phyloP scores from a whole-genome alignment of 2,888 invertebrate genomes.

The Sinelater perroti region DNA sequence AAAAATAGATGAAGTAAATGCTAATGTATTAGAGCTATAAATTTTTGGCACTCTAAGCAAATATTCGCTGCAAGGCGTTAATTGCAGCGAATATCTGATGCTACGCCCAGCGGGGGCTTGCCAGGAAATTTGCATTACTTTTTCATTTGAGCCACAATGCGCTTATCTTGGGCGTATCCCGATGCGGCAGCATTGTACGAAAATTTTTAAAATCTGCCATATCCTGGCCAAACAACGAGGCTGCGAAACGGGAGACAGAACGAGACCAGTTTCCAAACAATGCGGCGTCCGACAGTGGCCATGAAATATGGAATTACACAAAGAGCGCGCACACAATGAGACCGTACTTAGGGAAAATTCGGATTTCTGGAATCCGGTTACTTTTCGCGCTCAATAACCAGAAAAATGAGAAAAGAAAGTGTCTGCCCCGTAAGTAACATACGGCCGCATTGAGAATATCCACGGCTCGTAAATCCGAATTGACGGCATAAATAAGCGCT shows the following conservation, averaged over 20 bases:
- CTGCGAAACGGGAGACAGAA: constrained; percentile 35
- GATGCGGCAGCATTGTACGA: constrained; percentile 3
- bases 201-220: constrained; percentile 7
- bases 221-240: constrained; percentile 4
- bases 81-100: too few relatives aligned
- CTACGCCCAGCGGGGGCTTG: not conserved
- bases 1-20: too few relatives aligned
- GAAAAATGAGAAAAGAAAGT: constrained; percentile 48
- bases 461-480: constrained; percentile 42
- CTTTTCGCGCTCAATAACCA: constrained; percentile 51
- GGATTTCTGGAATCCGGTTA: constrained; percentile 51
- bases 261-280: constrained; percentile 43
- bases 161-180: not conserved
- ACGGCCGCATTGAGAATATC: constrained; percentile 28
- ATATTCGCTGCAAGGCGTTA: too few relatives aligned
- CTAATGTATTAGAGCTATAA: too few relatives aligned
- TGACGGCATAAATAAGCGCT: constrained; percentile 43
- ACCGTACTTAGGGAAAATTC: constrained; percentile 47
- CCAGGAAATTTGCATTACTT: constrained; percentile 24
- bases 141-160: constrained; percentile 26
- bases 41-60: too few relatives aligned
- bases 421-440: constrained; percentile 42
- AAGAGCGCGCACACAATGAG: constrained; percentile 49
- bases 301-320: constrained; percentile 52
- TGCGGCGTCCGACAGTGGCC: constrained; percentile 37